Evolutionary conservation across 2,113 vertebrate species (phyloP).

Genomic region (Aleadryas rufinucha): DNA sequence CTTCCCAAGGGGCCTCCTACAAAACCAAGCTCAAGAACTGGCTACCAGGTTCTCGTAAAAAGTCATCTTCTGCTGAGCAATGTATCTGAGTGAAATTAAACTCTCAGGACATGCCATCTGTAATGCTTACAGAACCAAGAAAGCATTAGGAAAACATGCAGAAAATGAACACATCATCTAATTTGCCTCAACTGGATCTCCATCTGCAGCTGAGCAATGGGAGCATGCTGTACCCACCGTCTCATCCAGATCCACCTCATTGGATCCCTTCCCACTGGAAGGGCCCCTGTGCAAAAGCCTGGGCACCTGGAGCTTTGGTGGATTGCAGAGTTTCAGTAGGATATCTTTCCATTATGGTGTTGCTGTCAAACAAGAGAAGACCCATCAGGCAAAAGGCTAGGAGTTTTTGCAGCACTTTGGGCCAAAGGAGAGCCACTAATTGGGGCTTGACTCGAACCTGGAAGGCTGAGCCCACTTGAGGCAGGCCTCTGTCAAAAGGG

Average conservation of each 20-base stretch:
- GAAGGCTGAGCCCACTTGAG: not conserved
- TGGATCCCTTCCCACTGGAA: too few relatives aligned
- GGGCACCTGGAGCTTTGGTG: rapidly evolving
- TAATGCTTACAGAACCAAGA: not conserved
- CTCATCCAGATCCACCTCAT: not conserved
- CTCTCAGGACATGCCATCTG: not conserved
- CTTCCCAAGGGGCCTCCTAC: not conserved
- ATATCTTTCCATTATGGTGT: not conserved
- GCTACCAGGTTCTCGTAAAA: not conserved
- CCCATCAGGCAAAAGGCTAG: not conserved
- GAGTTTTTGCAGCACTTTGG: not conserved
- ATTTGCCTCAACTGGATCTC: not conserved
- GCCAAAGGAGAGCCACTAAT: not conserved
- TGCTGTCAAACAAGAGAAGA: not conserved
- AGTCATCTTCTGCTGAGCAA: not conserved
- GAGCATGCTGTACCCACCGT: rapidly evolving
- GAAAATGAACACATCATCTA: not conserved
- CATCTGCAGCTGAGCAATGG: not conserved
- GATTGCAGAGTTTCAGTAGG: not conserved
- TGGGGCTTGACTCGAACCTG: not conserved
- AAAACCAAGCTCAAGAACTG: not conserved
- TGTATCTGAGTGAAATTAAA: not conserved
- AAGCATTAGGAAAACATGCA: not conserved
- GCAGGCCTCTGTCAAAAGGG: not conserved
- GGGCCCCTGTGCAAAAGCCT: rapidly evolving